Conservation (phyloP, 2,797 vertebrate genomes). For the Lophotriccus pileatus region DNA sequence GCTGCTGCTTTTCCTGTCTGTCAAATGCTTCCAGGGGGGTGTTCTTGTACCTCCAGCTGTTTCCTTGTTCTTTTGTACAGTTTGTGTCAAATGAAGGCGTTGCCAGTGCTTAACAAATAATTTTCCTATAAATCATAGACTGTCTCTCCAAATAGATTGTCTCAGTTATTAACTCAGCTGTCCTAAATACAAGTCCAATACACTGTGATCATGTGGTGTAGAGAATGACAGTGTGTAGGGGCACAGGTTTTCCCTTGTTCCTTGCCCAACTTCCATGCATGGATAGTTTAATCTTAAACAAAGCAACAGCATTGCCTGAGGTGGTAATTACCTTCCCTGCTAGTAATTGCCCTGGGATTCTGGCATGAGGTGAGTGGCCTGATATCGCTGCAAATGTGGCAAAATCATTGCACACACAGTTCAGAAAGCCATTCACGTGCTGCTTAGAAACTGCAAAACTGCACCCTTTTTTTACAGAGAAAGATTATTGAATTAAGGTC, state of each 20-base stretch:
- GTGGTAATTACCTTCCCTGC: background rate
- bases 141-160: background rate
- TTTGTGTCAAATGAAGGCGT: background rate
- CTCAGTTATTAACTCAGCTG: background rate
- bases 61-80: background rate
- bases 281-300: background rate
- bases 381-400: background rate
- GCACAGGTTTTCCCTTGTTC: background rate
- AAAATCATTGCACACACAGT: background rate
- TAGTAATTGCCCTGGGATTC: background rate
- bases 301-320: background rate
- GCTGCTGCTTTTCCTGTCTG: background rate
- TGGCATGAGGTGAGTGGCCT: background rate
- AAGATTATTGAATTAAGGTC: background rate
- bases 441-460: background rate
- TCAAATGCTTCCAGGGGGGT: background rate
- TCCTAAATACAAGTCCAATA: background rate
- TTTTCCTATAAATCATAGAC: background rate
- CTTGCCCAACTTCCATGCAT: background rate
- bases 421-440: background rate
- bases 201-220: accelerated
- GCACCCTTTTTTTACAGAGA: background rate
- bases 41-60: background rate
- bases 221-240: background rate
- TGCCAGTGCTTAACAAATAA: accelerated